A percentile compares a stretch with the other conserved stretches of the same genome.
Evolutionary conservation across 2,888 invertebrate species (phyloP).

Genomic region (Tolmerus cingulatus): DNA sequence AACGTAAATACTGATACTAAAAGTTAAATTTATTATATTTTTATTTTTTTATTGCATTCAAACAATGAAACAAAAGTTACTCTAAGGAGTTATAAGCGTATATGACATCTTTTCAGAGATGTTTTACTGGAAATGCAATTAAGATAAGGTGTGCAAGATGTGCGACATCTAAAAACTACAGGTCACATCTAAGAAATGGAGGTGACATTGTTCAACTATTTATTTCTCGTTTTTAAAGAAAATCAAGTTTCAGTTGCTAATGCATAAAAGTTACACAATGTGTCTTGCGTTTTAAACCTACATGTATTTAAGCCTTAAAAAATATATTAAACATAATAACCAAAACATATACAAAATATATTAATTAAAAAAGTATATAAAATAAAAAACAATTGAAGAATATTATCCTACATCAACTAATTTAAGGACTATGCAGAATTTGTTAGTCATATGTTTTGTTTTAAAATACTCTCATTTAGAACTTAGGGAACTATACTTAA

Average conservation of each 20-base stretch:
- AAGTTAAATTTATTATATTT: not conserved
- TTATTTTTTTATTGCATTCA: not conserved
- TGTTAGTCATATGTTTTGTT: no score
- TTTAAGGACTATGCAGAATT: no score
- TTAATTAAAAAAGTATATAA: no score
- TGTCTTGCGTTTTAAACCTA: no score
- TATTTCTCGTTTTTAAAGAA: no score
- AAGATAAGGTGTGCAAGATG: not conserved
- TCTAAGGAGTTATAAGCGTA: not conserved
- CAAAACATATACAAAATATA: no score
- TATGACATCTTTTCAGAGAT: not conserved
- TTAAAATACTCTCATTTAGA: no score
- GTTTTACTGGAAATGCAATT: not conserved
- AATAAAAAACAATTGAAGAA: no score
- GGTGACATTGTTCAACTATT: not conserved
- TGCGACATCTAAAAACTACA: not conserved
- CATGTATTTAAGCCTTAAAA: no score
- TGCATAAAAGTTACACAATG: not conserved
- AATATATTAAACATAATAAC: no score
- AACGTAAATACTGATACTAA: not conserved
- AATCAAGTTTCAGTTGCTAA: not conserved
- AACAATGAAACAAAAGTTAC: not conserved
- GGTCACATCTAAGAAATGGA: not conserved
- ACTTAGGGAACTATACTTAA: no score
- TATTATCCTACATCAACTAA: no score